These are phyloP conservation scores for Galerucella nymphaeae DNA, from an alignment of 2,888 invertebrate genomes.

Conservation along the genomic window DNA sequence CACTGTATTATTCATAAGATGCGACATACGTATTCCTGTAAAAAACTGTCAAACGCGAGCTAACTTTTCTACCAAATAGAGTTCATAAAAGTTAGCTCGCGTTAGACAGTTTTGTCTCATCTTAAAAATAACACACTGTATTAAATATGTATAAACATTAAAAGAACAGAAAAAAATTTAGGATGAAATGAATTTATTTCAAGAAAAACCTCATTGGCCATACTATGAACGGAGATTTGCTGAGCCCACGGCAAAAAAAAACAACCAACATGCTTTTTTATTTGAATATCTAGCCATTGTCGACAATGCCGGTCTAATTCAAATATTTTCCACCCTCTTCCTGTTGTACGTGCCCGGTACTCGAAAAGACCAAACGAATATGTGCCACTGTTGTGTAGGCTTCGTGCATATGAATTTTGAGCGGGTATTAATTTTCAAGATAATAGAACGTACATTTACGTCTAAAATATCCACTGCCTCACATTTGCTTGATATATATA, in stretches of 20 bases:
- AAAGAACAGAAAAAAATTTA: no score
- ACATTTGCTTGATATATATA: conserved; percentile 52
- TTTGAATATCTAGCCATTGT: background rate
- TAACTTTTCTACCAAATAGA: no score
- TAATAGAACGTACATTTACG: conserved; percentile 48
- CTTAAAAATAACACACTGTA: no score
- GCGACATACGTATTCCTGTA: no score
- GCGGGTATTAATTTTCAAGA: conserved; percentile 57
- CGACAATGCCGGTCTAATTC: background rate
- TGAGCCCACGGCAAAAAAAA: background rate
- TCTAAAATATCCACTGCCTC: conserved; percentile 53
- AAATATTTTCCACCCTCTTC: conserved; percentile 4
- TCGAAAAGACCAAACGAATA: conserved; percentile 51
- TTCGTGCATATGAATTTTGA: conserved; percentile 60
- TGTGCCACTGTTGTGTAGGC: conserved; percentile 49
- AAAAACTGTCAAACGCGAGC: no score
- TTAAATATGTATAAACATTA: no score
- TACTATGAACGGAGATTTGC: no score
- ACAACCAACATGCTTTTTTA: background rate
- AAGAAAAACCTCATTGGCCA: no score
- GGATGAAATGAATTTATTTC: no score
- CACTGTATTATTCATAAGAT: no score
- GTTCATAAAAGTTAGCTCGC: no score
- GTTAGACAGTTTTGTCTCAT: no score
- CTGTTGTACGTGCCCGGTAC: conserved; percentile 48